Percentiles rank a stretch among this genome's conserved stretches.
Conservation (phyloP, 2,797 vertebrate species). For the Typhlichthys subterraneus region DNA sequence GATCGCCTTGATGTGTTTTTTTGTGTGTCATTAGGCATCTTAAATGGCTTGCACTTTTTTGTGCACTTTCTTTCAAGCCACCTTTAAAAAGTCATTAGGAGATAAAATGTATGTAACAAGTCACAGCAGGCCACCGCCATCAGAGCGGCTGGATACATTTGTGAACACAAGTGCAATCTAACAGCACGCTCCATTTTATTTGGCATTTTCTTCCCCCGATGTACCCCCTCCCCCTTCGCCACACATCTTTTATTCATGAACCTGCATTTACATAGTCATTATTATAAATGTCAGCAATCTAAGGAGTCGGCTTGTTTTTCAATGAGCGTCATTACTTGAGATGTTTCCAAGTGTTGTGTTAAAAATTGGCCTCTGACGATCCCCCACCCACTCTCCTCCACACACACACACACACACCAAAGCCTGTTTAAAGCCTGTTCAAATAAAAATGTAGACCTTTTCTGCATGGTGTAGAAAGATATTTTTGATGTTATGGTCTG, state of each 20-base stretch:
- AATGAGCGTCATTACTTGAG: conserved; percentile 60
- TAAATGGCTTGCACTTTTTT: conserved; percentile 22
- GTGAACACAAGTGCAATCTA: conserved; percentile 74
- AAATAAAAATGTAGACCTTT: too few species aligned
- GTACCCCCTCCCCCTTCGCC: conserved; percentile 41
- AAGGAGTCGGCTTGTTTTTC: conserved; percentile 74
- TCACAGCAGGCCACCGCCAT: conserved; percentile 64
- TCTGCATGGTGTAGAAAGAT: too few species aligned
- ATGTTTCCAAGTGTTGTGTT: conserved; percentile 56
- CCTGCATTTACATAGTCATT: conserved; percentile 82
- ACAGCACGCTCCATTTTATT: conserved; percentile 70
- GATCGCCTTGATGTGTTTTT: conserved; percentile 29
- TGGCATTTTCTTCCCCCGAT: conserved; percentile 71
- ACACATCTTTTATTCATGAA: conserved; percentile 81
- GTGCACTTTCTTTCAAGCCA: conserved; percentile 39
- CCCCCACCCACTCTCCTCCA: neutral
- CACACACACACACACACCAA: neutral
- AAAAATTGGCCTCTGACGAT: conserved; percentile 25
- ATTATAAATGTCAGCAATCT: conserved; percentile 83
- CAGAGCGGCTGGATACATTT: conserved; percentile 73
- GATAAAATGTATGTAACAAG: conserved; percentile 69
- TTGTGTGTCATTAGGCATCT: conserved; percentile 26
- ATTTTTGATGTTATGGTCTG: too few species aligned
- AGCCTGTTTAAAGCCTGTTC: too few species aligned
- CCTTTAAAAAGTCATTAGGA: conserved; percentile 71